Evolutionary conservation across 2,888 invertebrate genomes (phyloP), one percentile per base, ranked within the genome.

Genomic region (Pristionchus fissidentatus): DNA sequence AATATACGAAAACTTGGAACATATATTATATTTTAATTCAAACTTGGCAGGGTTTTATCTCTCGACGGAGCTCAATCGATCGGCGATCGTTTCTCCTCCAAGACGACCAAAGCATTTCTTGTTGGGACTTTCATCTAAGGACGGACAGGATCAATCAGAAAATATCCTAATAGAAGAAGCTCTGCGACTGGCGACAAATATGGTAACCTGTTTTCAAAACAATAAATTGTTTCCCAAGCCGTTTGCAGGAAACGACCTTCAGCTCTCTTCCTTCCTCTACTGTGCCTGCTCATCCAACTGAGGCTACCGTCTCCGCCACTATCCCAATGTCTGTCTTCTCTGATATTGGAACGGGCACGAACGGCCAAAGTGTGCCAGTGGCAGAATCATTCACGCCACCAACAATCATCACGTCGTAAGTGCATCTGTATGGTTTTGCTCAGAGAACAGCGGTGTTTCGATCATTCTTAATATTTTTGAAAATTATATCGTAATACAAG

Each of bases 111-210:
- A 85, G 38, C 88, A 87, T 41, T 88, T 88, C 77, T 66, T 88
- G 0, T 84, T 86, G 84, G 85, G 82, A 7, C 86, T 88, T 13
- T 87, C 87, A 46, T 87, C 85, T 75, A 84, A 86, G 55, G 85
- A 85, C 41, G 35, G 35, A 7, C 46, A n/a, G 8, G 13, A 41
- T 1, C 32, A 38, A 32, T 43, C 41, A 1, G 80, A 81, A 15
- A 62, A 81, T 32, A 29, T 22, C 29, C 43, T 81, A 8, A 32
- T 62, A 1, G 62, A 81, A 22, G 62, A 81, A 38, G 80, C 80
- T 10, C 43, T 81, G 22, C n/a, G 62, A 32, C 32, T 62, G 79
- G 38, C 57, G 32, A 10, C 38, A 3, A 81, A 62, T 55, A 26
- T 62, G n/a, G 80, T 81, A 57, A 77, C 0, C 13, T 0, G 10